Evolutionary conservation across 1,140 invertebrate species (phyloP), one percentile per base, ranked within the genome.

Genomic region (Magallana angulata): DNA sequence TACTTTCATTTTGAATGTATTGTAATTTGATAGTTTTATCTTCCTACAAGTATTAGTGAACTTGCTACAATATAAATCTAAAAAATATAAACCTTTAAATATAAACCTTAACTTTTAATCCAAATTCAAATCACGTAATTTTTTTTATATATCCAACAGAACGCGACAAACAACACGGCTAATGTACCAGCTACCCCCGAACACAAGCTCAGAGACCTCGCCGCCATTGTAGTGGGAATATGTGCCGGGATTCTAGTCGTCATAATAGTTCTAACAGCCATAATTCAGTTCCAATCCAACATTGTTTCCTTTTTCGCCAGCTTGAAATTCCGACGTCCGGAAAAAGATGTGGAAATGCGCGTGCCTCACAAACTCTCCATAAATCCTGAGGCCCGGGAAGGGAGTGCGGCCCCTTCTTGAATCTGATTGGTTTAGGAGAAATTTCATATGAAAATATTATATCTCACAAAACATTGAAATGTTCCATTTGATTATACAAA

Each of bases 141-240:
- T 81, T 30, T 0, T 18, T 81, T 18, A 18, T 64, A 14, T 81
- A 1, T 16, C 0, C 0, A 3, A 48, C 56, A 60, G 64, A 24
- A 18, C 57, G 18, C 76, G 57, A 71, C 16, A 12, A 12, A 18
- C 8, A 18, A 57, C 6, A 57, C 36, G 30, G 24, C 16, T 1
- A 18, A 57, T 11, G 68, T 36, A 58, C 24, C 16, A 57, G 9
- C 12, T 16, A 36, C 56, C 14, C 9, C 16, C 30, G n/a, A 16
- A 57, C 58, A 71, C n/a, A 6, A 8, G 4, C 24, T 58, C 4
- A 57, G 16, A 58, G 57, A 81, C 16, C 12, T 76, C 24, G 57
- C 85, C 11, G 85, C 64, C 57, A 86, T 80, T 80, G 68, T 80
- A 36, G 76, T 76, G 9, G 85, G 85, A 36, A 2, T 57, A 30